Percentiles rank a stretch among this genome's conserved stretches.
Evolutionary conservation across 2,888 invertebrate species (phyloP).

Genomic region (Copidosoma aretas): DNA sequence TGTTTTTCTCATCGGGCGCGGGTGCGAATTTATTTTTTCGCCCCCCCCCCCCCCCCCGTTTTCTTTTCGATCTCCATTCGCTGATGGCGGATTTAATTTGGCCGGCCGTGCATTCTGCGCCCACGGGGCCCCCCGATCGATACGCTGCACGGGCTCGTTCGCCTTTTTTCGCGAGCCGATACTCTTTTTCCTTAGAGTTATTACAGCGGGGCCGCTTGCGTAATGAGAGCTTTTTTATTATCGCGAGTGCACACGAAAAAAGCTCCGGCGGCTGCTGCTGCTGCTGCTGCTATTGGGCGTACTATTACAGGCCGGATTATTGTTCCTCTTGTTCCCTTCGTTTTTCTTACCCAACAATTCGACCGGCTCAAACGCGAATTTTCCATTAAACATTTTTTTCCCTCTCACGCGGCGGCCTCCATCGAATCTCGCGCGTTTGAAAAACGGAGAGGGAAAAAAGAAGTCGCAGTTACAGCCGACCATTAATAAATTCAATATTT

Average conservation of each 20-base stretch:
- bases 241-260: too few species aligned
- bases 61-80: too few species aligned
- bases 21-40: conserved; percentile 44
- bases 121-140: conserved; percentile 19
- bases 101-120: conserved; percentile 14
- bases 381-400: not conserved
- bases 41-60: conserved; percentile 1
- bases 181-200: conserved; percentile 17
- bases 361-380: not conserved
- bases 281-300: too few species aligned
- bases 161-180: not conserved
- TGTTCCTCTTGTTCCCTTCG: not conserved
- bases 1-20: conserved; percentile 49
- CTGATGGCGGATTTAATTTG: conserved; percentile 35
- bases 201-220: conserved; percentile 3
- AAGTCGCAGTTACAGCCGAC: too few species aligned
- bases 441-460: too few species aligned
- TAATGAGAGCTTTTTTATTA: conserved; percentile 14
- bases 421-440: too few species aligned
- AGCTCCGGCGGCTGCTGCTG: not conserved
- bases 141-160: conserved; percentile 14
- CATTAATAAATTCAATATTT: too few species aligned
- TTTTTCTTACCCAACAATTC: not conserved
- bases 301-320: not conserved
- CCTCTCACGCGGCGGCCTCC: not conserved